Percentiles rank a stretch among this genome's conserved stretches.
Conservation (phyloP, 2,888 invertebrate genomes). For the Clusia tigrina region DNA sequence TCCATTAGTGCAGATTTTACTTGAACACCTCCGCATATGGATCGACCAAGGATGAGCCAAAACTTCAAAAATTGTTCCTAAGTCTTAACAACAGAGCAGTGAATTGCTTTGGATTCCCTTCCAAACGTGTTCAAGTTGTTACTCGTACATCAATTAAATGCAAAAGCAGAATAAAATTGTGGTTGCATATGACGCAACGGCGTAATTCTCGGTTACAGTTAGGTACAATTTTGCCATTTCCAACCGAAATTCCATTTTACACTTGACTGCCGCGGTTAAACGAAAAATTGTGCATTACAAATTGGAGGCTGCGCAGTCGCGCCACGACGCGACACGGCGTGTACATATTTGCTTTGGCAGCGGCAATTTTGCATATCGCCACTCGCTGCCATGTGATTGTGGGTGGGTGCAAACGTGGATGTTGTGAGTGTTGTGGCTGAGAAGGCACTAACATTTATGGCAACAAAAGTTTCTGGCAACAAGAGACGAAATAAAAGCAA, state of each 20-base stretch:
- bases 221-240: too few relatives aligned
- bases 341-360: too few relatives aligned
- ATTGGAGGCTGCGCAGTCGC: conserved; percentile 15
- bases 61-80: too few relatives aligned
- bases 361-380: conserved; percentile 9
- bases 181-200: not conserved
- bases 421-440: conserved; percentile 38
- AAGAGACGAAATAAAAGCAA: conserved; percentile 39
- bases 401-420: conserved; percentile 48
- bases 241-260: conserved; percentile 33
- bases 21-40: too few relatives aligned
- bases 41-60: too few relatives aligned
- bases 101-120: too few relatives aligned
- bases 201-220: not conserved
- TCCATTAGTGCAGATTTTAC: too few relatives aligned
- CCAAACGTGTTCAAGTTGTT: too few relatives aligned
- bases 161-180: too few relatives aligned
- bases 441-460: conserved; percentile 55
- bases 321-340: too few relatives aligned
- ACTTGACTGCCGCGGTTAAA: conserved; percentile 42
- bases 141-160: too few relatives aligned
- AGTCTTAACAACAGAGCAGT: too few relatives aligned
- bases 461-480: conserved; percentile 12
- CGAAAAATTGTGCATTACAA: not conserved
- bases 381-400: not conserved